Conservation (phyloP, 2,888 invertebrate species). For the Hermaeophaga mercurialis region DNA sequence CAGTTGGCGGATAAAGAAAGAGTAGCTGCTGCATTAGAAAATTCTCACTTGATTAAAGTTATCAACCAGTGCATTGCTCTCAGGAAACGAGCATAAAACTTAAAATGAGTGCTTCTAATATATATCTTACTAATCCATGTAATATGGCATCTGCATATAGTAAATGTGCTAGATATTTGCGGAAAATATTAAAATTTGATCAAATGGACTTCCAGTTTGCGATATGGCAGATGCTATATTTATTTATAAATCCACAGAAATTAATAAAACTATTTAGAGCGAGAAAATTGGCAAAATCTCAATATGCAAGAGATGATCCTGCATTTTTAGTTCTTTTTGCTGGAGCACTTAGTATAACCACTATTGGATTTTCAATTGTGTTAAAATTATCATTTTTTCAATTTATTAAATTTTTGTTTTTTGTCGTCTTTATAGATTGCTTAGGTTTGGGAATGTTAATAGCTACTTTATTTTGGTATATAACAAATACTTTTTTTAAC, state of each 20-base stretch:
- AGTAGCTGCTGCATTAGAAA: slow-evolving; percentile 96
- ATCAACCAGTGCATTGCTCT: slow-evolving; percentile 86
- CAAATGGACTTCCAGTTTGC: slow-evolving; percentile 99
- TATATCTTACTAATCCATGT: slow-evolving; percentile 47
- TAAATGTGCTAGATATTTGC: slow-evolving; percentile 85
- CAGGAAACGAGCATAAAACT: slow-evolving; percentile 37
- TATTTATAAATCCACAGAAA: slow-evolving; percentile 95
- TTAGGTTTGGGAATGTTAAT: slow-evolving; percentile 59
- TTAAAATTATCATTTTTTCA: slow-evolving; percentile 71
- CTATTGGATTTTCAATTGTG: slow-evolving; percentile 85
- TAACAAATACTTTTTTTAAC: slow-evolving; percentile 79
- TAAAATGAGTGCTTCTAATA: slow-evolving; percentile 20
- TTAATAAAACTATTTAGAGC: slow-evolving; percentile 97
- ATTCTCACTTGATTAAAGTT: slow-evolving; percentile 85
- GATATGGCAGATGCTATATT: slow-evolving; percentile 97
- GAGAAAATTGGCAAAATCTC: slow-evolving; percentile 98
- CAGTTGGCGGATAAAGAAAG: slow-evolving; percentile 97
- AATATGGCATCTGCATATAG: slow-evolving; percentile 83
- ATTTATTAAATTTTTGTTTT: slow-evolving; percentile 83
- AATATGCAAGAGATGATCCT: slow-evolving; percentile 98
- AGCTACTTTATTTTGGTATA: slow-evolving; percentile 42
- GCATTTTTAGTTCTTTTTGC: slow-evolving; percentile 93
- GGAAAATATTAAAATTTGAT: slow-evolving; percentile 84
- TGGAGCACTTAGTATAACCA: slow-evolving; percentile 83
- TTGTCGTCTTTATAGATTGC: slow-evolving; percentile 94